Conservation (phyloP, 2,113 vertebrate genomes). For the Chaetorhynchus papuensis region DNA sequence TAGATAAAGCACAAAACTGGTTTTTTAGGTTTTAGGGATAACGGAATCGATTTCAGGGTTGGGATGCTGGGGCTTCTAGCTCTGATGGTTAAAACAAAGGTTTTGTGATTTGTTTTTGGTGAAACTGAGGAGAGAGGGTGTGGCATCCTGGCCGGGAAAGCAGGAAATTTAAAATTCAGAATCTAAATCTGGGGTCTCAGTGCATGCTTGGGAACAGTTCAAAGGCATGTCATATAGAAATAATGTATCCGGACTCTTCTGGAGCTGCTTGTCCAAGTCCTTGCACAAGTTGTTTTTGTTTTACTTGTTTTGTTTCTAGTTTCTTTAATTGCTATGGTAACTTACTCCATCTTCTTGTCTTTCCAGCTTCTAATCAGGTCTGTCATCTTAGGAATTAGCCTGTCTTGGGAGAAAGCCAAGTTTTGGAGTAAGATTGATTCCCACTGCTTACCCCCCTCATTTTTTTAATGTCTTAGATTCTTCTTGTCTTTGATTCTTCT, state of each 20-base stretch:
- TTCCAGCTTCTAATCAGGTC: neutral
- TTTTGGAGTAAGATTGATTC: neutral
- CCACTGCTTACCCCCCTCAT: rapidly evolving
- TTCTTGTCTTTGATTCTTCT: neutral
- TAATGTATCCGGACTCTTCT: neutral
- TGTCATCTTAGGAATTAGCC: neutral
- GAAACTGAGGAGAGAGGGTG: neutral
- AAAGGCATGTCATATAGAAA: neutral
- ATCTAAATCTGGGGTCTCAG: neutral
- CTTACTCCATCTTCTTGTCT: neutral
- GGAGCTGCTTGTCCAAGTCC: neutral
- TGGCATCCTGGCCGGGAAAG: neutral
- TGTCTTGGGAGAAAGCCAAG: neutral
- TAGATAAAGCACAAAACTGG: neutral
- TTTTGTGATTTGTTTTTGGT: neutral
- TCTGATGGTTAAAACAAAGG: neutral
- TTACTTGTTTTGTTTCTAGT: neutral
- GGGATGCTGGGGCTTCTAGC: neutral
- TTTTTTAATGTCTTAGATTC: neutral
- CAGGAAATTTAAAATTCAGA: neutral
- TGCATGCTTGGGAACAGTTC: neutral
- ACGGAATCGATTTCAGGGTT: neutral
- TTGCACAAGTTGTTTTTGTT: neutral
- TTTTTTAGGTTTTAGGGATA: neutral
- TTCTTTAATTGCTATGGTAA: neutral